Evolutionary conservation across 1,140 invertebrate genomes (phyloP).

Genomic region (Halictus rubicundus): DNA sequence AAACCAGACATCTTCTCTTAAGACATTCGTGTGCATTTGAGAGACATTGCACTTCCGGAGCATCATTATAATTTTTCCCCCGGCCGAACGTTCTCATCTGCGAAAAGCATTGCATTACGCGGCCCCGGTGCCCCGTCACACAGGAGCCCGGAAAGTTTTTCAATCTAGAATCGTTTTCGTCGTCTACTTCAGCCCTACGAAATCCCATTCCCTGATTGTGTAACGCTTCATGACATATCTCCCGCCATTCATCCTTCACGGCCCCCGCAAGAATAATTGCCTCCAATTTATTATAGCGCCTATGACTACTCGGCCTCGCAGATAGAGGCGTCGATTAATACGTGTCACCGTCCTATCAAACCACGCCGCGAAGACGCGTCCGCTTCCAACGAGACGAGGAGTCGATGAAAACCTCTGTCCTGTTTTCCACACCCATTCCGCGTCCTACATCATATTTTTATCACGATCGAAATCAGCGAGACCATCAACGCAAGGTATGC

Average conservation of each 20-base stretch:
- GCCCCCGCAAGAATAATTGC: conserved; percentile 31
- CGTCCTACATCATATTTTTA: too few relatives aligned
- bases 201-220: conserved; percentile 6
- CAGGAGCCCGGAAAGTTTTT: not conserved
- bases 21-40: too few relatives aligned
- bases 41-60: too few relatives aligned
- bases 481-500: too few relatives aligned
- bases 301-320: not conserved
- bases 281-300: conserved; percentile 14
- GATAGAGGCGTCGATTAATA: conserved; percentile 41
- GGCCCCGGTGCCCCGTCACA: not conserved
- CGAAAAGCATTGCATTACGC: too few relatives aligned
- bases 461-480: too few relatives aligned
- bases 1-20: too few relatives aligned
- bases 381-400: not conserved
- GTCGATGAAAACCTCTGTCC: conserved; percentile 3
- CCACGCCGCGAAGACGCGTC: conserved; percentile 19
- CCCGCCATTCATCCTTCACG: not conserved
- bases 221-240: conserved; percentile 7
- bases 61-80: too few relatives aligned
- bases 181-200: not conserved
- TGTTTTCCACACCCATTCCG: not conserved
- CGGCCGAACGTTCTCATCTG: not conserved
- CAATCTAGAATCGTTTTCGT: not conserved
- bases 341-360: conserved; percentile 31